phyloP scores from a whole-genome alignment of 2,797 vertebrate species.

The Sardinella longiceps region DNA sequence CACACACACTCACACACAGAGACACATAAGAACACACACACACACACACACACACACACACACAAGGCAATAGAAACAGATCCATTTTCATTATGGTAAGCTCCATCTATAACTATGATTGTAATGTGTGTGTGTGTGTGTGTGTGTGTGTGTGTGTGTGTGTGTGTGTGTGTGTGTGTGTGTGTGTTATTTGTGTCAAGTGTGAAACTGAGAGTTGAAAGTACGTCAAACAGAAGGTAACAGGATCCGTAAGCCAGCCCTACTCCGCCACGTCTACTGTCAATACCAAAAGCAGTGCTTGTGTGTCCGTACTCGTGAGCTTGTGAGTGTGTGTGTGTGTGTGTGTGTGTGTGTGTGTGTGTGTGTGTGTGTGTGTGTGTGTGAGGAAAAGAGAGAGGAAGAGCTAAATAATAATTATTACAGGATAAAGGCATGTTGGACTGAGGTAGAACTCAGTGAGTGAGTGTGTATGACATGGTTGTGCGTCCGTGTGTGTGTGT shows the following conservation, averaged over 20 bases:
- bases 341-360: neutral
- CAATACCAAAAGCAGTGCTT: slow-evolving; percentile 41
- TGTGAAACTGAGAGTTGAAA: slow-evolving; percentile 60
- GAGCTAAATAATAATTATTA: slow-evolving; percentile 1
- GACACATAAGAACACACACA: slow-evolving; percentile 15
- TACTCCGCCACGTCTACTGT: slow-evolving; percentile 51
- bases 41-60: neutral
- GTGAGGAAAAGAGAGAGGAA: slow-evolving; percentile 1
- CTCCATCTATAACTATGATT: too few relatives aligned
- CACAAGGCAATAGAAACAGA: too few relatives aligned
- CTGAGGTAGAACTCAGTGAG: neutral
- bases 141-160: neutral
- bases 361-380: slow-evolving; percentile 26
- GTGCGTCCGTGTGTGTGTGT: neutral
- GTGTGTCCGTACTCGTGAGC: slow-evolving; percentile 22
- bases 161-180: slow-evolving; percentile 2
- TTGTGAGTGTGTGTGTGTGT: slow-evolving; percentile 1
- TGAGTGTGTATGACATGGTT: neutral
- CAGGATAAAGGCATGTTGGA: slow-evolving; percentile 11
- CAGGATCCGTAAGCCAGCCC: slow-evolving; percentile 47
- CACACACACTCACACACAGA: neutral
- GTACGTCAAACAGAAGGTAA: slow-evolving; percentile 59
- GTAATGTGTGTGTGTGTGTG: neutral
- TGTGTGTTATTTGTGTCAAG: neutral
- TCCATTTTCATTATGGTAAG: too few relatives aligned